phyloP scores from a whole-genome alignment of 2,888 invertebrate genomes.

The Ceramica pisi region DNA sequence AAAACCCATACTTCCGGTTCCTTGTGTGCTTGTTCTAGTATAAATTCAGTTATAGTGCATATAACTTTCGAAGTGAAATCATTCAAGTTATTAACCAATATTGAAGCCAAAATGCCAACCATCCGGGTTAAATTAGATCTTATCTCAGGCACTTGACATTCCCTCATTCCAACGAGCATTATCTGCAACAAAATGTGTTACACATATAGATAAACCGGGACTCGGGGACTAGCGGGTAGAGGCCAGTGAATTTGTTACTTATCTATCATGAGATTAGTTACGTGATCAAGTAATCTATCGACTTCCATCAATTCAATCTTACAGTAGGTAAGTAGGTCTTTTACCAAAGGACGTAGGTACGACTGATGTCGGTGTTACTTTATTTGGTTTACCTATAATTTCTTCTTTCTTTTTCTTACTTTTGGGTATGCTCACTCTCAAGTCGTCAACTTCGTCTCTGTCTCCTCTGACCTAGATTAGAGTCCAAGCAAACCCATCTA shows the following conservation, averaged over 20 bases:
- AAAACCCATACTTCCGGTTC: constrained; percentile 93
- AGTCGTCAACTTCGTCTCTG: too few species aligned
- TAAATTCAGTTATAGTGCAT: constrained; percentile 90
- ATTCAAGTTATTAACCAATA: constrained; percentile 84
- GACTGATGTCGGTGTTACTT: too few species aligned
- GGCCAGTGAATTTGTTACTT: neutral
- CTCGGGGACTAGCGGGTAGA: too few species aligned
- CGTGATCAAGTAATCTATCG: neutral
- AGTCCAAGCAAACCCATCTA: too few species aligned
- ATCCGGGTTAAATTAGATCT: constrained; percentile 91
- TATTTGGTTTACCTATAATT: too few species aligned
- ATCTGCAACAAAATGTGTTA: constrained; percentile 77
- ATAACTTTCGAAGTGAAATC: constrained; percentile 82
- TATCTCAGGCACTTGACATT: constrained; percentile 90
- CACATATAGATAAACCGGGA: neutral
- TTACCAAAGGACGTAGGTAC: too few species aligned
- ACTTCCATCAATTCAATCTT: neutral
- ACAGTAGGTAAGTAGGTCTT: too few species aligned
- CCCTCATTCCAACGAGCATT: constrained; percentile 89
- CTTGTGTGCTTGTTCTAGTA: constrained; percentile 91
- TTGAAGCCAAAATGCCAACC: constrained; percentile 90
- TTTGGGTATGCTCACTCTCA: too few species aligned
- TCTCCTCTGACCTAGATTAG: too few species aligned
- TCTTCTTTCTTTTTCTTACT: too few species aligned
- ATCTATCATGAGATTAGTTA: neutral